Evolutionary conservation across 1,140 invertebrate genomes (phyloP), one percentile per base, ranked within the genome.

Genomic region (Orchesella cincta): DNA sequence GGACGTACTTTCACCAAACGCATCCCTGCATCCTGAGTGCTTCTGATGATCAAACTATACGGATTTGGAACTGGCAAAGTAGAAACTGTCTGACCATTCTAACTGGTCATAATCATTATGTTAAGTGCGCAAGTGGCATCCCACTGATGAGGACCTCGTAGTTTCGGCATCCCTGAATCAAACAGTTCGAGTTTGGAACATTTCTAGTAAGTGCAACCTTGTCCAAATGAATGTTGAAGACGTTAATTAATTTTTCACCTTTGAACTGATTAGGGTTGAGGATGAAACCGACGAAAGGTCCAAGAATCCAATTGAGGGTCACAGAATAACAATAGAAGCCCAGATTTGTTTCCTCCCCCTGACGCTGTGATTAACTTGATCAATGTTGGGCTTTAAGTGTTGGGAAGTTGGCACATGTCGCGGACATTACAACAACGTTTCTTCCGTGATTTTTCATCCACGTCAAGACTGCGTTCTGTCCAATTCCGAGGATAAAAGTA

Each of bases 31-130:
- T 99, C 79, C 87, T 99, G 33, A 98, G 94, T 85, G 93, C 94
- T 2, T 98, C 96, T 2, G 97, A 99, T 88, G 98, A 99, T 88
- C 98, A 98, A 86, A 98, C 96, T 1, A 97, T 98, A 79, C 89
- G 97, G 74, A 98, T 99, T 81, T 99, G 98, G 98, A 99, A 99
- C 85, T 99, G 98, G 98, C 98, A 99, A 85, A 98, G 96, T 28
- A 90, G 98, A n/a, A 94, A 93, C 76, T 98, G 97, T 85, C 97
- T 98, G 81, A 96, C 93, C 83, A 94, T 98, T 12, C 86, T 98
- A 2, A 98, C 96, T 0, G 97, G 97, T 0, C 98, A 99, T 86
- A 99, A 98, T 87, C 98, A 99, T 86, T 99, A 99, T 88, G 98
- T 99, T 0, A 99, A 99, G 98, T 98, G 96, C 86, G 98, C 98